A percentile compares a stretch with the other conserved stretches of the same genome.
These are phyloP conservation scores for Lepidonotus clava DNA, from an alignment of 2,888 invertebrate species.

Conservation along the genomic window DNA sequence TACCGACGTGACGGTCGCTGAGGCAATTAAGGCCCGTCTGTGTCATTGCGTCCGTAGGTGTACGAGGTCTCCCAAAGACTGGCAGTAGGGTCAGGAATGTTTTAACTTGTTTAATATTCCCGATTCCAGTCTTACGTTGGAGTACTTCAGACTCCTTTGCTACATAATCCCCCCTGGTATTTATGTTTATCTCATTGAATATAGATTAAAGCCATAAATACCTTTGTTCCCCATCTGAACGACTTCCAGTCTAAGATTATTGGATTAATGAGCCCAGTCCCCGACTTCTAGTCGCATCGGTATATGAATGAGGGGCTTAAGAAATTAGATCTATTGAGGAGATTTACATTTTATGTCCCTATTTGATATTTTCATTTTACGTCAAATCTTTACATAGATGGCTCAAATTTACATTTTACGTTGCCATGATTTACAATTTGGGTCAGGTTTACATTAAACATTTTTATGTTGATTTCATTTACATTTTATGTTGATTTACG, in stretches of 20 bases:
- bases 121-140: not conserved
- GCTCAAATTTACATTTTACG: no score
- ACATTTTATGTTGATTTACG: no score
- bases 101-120: not conserved
- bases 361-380: no score
- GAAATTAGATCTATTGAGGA: not conserved
- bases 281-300: not conserved
- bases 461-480: no score
- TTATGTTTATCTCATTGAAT: not conserved
- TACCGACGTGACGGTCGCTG: not conserved
- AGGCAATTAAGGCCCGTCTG: not conserved
- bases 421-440: no score
- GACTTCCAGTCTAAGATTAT: no score
- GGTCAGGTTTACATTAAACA: no score
- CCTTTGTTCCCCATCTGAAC: no score
- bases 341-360: no score
- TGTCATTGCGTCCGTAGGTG: not conserved
- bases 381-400: no score
- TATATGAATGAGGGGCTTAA: not conserved
- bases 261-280: not conserved
- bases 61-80: not conserved
- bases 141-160: not conserved
- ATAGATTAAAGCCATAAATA: not conserved
- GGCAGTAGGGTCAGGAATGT: not conserved
- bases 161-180: not conserved